Percentiles rank a stretch among this genome's conserved stretches.
Conservation (phyloP, 2,888 invertebrate species). For the Ashinkailepas kermadecensis region DNA sequence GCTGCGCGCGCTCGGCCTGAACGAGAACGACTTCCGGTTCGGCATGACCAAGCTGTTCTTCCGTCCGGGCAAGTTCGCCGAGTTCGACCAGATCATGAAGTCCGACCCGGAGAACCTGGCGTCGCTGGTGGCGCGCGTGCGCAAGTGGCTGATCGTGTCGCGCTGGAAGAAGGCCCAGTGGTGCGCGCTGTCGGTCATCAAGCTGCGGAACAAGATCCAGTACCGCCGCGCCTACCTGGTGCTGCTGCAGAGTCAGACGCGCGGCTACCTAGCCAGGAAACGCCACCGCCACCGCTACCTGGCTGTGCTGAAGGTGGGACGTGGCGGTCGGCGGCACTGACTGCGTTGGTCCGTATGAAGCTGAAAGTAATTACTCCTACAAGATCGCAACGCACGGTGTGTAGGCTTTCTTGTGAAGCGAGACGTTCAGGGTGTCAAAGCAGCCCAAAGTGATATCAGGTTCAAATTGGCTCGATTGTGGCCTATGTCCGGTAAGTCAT, state of each 20-base stretch:
- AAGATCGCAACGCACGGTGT: too few species aligned
- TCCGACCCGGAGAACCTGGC: conserved; percentile 89
- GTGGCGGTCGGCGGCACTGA: too few species aligned
- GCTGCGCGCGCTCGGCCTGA: conserved; percentile 85
- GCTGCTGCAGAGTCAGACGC: conserved; percentile 71
- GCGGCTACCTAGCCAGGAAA: conserved; percentile 72
- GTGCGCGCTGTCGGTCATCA: conserved; percentile 84
- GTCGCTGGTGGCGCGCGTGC: conserved; percentile 74
- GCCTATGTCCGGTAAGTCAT: too few species aligned
- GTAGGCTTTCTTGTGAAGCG: too few species aligned
- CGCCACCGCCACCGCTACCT: conserved; percentile 71
- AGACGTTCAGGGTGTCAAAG: too few species aligned
- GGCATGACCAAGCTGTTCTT: conserved; percentile 97
- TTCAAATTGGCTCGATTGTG: too few species aligned
- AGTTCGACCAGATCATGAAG: conserved; percentile 93
- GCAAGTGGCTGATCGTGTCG: conserved; percentile 84
- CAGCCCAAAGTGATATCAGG: too few species aligned
- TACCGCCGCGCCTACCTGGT: conserved; percentile 74
- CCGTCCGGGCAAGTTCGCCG: conserved; percentile 95
- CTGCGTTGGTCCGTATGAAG: too few species aligned
- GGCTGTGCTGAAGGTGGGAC: conserved; percentile 56
- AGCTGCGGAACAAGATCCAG: conserved; percentile 89
- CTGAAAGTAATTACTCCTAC: too few species aligned
- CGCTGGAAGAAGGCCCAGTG: conserved; percentile 91
- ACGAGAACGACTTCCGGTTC: conserved; percentile 90